Evolutionary conservation across 2,797 vertebrate genomes (phyloP).

Genomic region (Astyanax mexicanus): DNA sequence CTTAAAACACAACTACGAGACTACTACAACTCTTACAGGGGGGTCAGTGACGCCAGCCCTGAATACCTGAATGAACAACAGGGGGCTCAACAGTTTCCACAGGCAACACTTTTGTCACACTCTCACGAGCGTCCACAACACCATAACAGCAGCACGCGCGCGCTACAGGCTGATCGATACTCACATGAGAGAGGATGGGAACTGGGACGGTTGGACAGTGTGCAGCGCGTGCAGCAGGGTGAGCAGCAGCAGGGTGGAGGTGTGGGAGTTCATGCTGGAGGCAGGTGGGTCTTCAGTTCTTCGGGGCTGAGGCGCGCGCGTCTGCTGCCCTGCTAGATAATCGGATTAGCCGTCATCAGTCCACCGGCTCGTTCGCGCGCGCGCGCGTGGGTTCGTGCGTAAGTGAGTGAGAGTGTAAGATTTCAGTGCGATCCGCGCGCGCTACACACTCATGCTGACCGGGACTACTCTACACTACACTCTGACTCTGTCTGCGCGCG

Average conservation of each 20-base stretch:
- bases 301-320: conserved; percentile 69
- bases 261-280: neutral
- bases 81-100: conserved; percentile 27
- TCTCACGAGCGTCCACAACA: neutral
- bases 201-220: conserved; percentile 76
- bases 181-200: conserved; percentile 91
- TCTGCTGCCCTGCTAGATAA: conserved; percentile 79
- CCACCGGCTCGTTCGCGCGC: conserved; percentile 61
- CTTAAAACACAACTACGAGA: neutral
- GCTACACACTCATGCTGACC: conserved; percentile 15
- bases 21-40: neutral
- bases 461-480: neutral
- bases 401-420: no score
- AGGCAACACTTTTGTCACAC: neutral
- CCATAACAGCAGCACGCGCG: no score
- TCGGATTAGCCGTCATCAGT: conserved; percentile 86
- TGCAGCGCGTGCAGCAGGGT: conserved; percentile 79
- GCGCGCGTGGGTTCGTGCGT: neutral
- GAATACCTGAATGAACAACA: neutral
- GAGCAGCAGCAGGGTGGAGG: conserved; percentile 76
- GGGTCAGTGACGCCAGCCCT: neutral
- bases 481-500: conserved; percentile 16
- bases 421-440: neutral
- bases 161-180: conserved; percentile 66
- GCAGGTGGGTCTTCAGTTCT: neutral